These are phyloP conservation scores for Mesorhabditis spiculigera DNA, from an alignment of 2,888 invertebrate species.

Conservation along the genomic window DNA sequence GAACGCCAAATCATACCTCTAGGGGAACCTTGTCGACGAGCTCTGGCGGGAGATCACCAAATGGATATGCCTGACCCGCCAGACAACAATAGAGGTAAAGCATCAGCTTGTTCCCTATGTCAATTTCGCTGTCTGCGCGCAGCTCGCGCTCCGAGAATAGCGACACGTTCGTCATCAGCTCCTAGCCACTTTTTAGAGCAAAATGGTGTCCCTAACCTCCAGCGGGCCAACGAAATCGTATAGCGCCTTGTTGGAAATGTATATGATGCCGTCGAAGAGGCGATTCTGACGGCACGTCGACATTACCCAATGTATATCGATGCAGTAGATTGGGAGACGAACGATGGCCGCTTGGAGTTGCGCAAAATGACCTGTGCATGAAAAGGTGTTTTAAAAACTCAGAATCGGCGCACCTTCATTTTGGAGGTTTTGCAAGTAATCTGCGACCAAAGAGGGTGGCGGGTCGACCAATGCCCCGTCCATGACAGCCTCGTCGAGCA, in stretches of 20 bases:
- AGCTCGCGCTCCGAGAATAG: background rate
- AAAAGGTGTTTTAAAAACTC: background rate
- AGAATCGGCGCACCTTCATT: background rate
- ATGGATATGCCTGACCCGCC: slow-evolving; percentile 79
- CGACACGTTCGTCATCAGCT: background rate
- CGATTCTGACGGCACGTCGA: slow-evolving; percentile 68
- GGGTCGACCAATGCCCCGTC: slow-evolving; percentile 39
- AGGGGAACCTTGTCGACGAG: slow-evolving; percentile 35
- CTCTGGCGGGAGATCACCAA: slow-evolving; percentile 62
- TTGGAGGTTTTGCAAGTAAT: slow-evolving; percentile 69
- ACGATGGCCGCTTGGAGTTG: slow-evolving; percentile 73
- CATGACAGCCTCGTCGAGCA: slow-evolving; percentile 67
- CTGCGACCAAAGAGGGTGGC: slow-evolving; percentile 71
- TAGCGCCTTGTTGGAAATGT: slow-evolving; percentile 76
- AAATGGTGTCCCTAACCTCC: slow-evolving; percentile 63
- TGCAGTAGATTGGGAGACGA: slow-evolving; percentile 72
- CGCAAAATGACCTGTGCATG: slow-evolving; percentile 67
- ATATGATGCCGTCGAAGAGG: slow-evolving; percentile 72
- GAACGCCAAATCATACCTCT: slow-evolving; percentile 19
- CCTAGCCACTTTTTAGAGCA: slow-evolving; percentile 12
- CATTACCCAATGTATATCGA: slow-evolving; percentile 75
- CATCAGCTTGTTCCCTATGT: slow-evolving; percentile 74
- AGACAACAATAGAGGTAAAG: slow-evolving; percentile 81
- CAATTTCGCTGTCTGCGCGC: background rate
- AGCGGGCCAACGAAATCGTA: slow-evolving; percentile 74